Base-by-base conservation (phyloP, 2,797 vertebrate species). In the Lepilemur septentrionalis region DNA sequence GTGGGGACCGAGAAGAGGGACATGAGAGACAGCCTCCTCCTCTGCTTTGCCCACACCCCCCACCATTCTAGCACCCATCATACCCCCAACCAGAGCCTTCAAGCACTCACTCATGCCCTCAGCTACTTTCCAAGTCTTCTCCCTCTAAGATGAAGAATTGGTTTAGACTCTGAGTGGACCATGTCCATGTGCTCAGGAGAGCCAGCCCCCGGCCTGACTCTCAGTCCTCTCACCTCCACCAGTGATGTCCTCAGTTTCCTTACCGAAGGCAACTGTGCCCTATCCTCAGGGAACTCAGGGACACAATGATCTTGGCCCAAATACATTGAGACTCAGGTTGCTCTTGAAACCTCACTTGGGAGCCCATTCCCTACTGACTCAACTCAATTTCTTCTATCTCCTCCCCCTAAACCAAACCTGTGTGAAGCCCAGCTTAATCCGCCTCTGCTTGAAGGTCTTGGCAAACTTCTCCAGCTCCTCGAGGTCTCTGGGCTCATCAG, bases 401-500 rank as follows among this genome's bases (percentile, higher is more conserved):
- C 20, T 46, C 3, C 15, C 61, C 59, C 25, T 1, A 52, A 57
- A 79, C 28, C 95, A 97, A 97, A 99, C 99, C 99, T 99, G 99
- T 0, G 99, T 99, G 98, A 99, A 99, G 30, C 99, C 99, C 92
- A 99, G 97, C 96, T 99, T 99, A 98, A 99, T 99, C 96, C 99
- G 99, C 97, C 99, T 99, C 82, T 99, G 99, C 96, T 99, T 99
- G 98, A 99, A 99, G 3, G 99, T 99, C 98, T 99, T 99, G 22
- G 99, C 99, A 92, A 99, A 99, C 98, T 99, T 99, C 82, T 99
- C 99, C 90, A 99, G 98, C 87, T 99, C 99, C 97, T 99, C 99
- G 93, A 99, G 98, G 94, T 99, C 99, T 8, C 99, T 99, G 96
- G 99, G 99, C 81, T 99, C 99, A 5, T 99, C 99, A 0, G 99